Base-by-base conservation (phyloP, 2,797 vertebrate genomes). In the Cynodonichthys magdalenae region DNA sequence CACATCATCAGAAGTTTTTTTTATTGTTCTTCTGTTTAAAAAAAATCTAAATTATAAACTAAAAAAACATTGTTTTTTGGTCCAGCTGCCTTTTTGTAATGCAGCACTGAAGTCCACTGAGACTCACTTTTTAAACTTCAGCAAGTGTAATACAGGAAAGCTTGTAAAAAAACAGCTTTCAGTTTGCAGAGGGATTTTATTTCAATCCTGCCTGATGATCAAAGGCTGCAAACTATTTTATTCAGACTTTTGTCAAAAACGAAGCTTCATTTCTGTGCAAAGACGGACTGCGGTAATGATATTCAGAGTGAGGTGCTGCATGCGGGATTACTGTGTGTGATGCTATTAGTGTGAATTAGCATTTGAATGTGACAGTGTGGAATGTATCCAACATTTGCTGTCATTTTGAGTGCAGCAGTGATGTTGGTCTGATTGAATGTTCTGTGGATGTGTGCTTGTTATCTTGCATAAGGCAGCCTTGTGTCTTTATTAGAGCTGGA, bases 161-260 rank as follows among this genome's bases (percentile, higher is more conserved):
- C 24, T 17, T 34, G 11, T 49, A 36, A 36, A 15, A 42, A 58
- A 36, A 65, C 39, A 29, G 48, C 17, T 61, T 60, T 44, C 31
- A 15, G 42, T 71, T 72, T 71, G 54, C 57, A 42, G 47, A 66
- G 4, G 53, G 69, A 61, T 83, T 73, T 67, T 49, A 53, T 66
- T 68, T 57, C 44, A 57, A 10, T 68, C 59, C 44, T 57, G 19
- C 45, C 17, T 59, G 46, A 61, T 75, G 77, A 87, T 87, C 77
- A 83, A 83, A 85, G 75, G 60, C 31, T 45, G 49, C 62, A 67
- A 71, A 28, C 2, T 50, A 4, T 67, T 81, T 77, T 60, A 71
- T 81, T 66, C 71, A 70, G 60, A 69, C 74, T 74, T 74, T 63
- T 67, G 59, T 80, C 41, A 71, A 48, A 80, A 58, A 61, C 45